Evolutionary conservation across 1,140 invertebrate species (phyloP).

Genomic region (Tribolium castaneum): DNA sequence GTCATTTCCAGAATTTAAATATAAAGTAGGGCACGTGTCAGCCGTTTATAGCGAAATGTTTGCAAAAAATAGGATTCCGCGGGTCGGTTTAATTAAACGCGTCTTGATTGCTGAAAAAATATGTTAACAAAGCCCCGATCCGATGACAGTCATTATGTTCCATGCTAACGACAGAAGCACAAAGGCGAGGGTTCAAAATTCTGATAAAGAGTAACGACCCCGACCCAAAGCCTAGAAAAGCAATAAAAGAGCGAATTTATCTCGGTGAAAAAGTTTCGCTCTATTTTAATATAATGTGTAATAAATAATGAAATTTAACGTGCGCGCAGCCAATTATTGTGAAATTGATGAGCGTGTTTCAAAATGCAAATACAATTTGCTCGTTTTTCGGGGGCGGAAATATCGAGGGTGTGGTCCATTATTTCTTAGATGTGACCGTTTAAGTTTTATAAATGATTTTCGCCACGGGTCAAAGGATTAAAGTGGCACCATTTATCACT

Average conservation of each 20-base stretch:
- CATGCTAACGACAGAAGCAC: background rate
- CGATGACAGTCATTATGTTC: background rate
- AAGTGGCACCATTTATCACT: slow-evolving; percentile 15
- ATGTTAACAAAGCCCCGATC: background rate
- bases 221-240: background rate
- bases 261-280: background rate
- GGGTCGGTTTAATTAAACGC: background rate
- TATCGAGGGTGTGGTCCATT: background rate
- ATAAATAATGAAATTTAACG: background rate
- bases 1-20: background rate
- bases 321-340: background rate
- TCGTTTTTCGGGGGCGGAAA: background rate
- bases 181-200: background rate
- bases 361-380: background rate
- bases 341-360: too few species aligned
- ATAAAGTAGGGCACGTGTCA: background rate
- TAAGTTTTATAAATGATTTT: slow-evolving; percentile 27
- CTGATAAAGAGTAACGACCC: background rate
- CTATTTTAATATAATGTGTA: background rate
- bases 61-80: background rate
- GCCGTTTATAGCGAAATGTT: background rate
- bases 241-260: background rate
- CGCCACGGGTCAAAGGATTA: slow-evolving; percentile 16
- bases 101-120: background rate
- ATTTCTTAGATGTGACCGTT: slow-evolving; percentile 7